These are phyloP conservation scores for Alauda arvensis DNA, from an alignment of 2,797 vertebrate genomes.

Conservation along the genomic window DNA sequence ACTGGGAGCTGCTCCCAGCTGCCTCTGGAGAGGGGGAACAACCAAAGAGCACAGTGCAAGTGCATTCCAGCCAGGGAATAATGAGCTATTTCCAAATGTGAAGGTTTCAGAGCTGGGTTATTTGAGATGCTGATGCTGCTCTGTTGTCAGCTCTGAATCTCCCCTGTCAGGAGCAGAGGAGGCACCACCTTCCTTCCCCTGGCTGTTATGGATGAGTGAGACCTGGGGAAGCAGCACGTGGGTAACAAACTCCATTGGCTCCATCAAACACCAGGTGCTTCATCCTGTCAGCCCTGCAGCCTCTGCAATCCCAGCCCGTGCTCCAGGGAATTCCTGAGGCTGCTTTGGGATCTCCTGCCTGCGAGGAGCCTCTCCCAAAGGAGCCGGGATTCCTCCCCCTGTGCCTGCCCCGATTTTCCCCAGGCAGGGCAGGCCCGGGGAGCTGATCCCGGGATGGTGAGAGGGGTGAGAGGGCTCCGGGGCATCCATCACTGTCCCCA, in stretches of 20 bases:
- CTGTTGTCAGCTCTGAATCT: not conserved
- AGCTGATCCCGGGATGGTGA: conserved; percentile 79
- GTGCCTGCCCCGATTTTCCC: accelerated
- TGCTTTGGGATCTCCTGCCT: accelerated
- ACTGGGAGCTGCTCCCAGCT: not conserved
- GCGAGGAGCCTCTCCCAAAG: not conserved
- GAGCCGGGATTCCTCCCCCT: not conserved
- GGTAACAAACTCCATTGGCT: not conserved
- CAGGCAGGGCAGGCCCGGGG: conserved; percentile 25
- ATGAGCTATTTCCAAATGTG: not conserved
- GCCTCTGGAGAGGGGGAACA: not conserved
- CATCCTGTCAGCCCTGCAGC: not conserved
- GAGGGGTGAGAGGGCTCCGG: conserved; percentile 77
- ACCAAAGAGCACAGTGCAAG: not conserved
- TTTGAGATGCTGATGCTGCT: accelerated
- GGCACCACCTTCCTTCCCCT: not conserved
- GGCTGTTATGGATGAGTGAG: not conserved
- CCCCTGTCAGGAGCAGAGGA: not conserved
- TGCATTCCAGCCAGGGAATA: accelerated
- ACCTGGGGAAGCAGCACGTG: not conserved
- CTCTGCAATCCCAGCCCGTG: accelerated
- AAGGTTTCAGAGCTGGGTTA: not conserved
- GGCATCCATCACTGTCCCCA: conserved; percentile 87
- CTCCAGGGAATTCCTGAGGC: not conserved
- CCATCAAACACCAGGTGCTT: not conserved